phyloP scores from a whole-genome alignment of 1,140 invertebrate genomes.

The Rhizoglyphus robini region DNA sequence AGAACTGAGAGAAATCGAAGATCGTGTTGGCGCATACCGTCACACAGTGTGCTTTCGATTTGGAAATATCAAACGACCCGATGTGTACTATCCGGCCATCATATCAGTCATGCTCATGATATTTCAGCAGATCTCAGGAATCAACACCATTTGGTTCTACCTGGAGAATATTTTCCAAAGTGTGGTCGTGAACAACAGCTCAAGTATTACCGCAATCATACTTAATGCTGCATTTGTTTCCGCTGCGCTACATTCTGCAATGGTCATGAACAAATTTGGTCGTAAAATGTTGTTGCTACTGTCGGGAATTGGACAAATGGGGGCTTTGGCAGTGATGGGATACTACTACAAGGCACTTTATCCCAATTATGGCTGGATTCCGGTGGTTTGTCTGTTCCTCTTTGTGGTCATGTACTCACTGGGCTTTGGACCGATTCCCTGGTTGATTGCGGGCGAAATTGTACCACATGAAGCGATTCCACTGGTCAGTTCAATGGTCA shows the following conservation, averaged over 20 bases:
- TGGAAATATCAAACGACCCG: conserved; percentile 38
- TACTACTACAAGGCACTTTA: neutral
- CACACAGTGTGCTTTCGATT: neutral
- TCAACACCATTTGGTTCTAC: conserved; percentile 86
- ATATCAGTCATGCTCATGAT: conserved; percentile 77
- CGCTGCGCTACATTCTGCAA: conserved; percentile 66
- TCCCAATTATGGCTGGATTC: conserved; percentile 34
- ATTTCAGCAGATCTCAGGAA: conserved; percentile 83
- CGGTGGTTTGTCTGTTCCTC: conserved; percentile 39
- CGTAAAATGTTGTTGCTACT: conserved; percentile 69
- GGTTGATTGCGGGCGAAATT: conserved; percentile 59
- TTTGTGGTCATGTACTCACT: conserved; percentile 47
- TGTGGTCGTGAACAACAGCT: conserved; percentile 45
- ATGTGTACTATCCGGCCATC: conserved; percentile 54
- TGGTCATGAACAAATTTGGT: conserved; percentile 64
- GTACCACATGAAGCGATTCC: neutral
- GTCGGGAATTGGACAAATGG: conserved; percentile 36
- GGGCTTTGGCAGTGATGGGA: conserved; percentile 54
- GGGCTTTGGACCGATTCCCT: conserved; percentile 67
- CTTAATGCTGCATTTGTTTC: conserved; percentile 74
- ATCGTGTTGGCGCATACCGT: neutral
- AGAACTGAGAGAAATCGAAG: conserved; percentile 14
- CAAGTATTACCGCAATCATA: conserved; percentile 54
- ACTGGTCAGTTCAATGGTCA: conserved; percentile 53
- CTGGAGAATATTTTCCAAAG: conserved; percentile 67